phyloP scores from a whole-genome alignment of 2,888 invertebrate genomes.

The Meloe dianella region DNA sequence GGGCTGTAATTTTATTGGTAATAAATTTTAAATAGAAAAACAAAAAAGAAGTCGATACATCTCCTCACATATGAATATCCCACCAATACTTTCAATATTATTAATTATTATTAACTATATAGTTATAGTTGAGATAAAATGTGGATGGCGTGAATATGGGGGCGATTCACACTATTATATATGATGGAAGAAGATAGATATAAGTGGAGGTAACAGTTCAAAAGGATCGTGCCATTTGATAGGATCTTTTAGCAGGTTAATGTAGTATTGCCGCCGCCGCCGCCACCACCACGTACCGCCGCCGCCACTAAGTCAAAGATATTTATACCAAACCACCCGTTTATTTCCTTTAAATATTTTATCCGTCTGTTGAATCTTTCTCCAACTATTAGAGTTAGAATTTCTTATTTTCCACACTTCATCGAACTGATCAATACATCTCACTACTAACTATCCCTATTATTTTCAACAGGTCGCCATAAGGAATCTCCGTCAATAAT shows the following conservation, averaged over 20 bases:
- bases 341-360: background rate
- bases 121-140: too few relatives aligned
- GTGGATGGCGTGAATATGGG: constrained; percentile 4
- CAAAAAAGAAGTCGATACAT: background rate
- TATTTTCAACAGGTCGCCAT: background rate
- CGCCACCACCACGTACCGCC: background rate
- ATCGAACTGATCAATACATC: background rate
- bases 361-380: background rate
- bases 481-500: background rate
- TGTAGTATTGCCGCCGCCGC: background rate
- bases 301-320: background rate
- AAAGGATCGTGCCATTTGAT: constrained; percentile 9
- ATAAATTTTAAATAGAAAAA: constrained; percentile 3
- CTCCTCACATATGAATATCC: background rate
- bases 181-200: background rate
- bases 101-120: background rate
- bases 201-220: background rate
- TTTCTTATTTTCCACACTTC: constrained; percentile 1
- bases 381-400: background rate
- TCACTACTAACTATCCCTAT: too few relatives aligned
- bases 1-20: constrained; percentile 6
- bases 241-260: constrained; percentile 9
- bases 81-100: constrained; percentile 1
- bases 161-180: background rate
- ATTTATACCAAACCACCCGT: background rate